Evolutionary conservation across 1,140 invertebrate species (phyloP).

Genomic region (Cherax destructor): DNA sequence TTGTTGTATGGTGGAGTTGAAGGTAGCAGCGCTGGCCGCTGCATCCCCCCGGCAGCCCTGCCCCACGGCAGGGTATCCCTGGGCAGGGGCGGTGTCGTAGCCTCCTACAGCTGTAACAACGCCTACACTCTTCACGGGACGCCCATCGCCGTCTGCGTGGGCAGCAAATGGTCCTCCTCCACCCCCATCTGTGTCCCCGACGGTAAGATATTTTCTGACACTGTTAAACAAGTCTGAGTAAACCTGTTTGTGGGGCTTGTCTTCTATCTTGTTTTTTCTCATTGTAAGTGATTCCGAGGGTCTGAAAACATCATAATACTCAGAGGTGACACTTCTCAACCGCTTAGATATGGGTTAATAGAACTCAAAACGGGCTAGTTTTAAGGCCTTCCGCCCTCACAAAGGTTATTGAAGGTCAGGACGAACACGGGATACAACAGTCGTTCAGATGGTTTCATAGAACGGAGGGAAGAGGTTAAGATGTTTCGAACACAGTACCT

Average conservation of each 20-base stretch:
- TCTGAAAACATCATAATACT: too few relatives aligned
- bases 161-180: slow-evolving; percentile 64
- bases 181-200: not conserved
- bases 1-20: not conserved
- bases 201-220: slow-evolving; percentile 13
- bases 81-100: slow-evolving; percentile 59
- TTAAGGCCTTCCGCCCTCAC: too few relatives aligned
- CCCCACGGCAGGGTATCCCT: slow-evolving; percentile 51
- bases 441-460: too few relatives aligned
- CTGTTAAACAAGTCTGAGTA: not conserved
- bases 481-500: too few relatives aligned
- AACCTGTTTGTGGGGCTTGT: not conserved
- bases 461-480: too few relatives aligned
- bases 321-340: too few relatives aligned
- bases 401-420: too few relatives aligned
- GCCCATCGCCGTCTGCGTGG: slow-evolving; percentile 61
- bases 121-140: slow-evolving; percentile 63
- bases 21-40: not conserved
- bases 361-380: too few relatives aligned
- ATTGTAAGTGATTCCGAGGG: too few relatives aligned
- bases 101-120: slow-evolving; percentile 47
- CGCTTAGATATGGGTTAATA: too few relatives aligned
- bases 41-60: slow-evolving; percentile 53
- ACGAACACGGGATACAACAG: too few relatives aligned
- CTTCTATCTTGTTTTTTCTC: too few relatives aligned